Conservation (phyloP, 2,113 vertebrate genomes). For the Nannobrachium achirus region DNA sequence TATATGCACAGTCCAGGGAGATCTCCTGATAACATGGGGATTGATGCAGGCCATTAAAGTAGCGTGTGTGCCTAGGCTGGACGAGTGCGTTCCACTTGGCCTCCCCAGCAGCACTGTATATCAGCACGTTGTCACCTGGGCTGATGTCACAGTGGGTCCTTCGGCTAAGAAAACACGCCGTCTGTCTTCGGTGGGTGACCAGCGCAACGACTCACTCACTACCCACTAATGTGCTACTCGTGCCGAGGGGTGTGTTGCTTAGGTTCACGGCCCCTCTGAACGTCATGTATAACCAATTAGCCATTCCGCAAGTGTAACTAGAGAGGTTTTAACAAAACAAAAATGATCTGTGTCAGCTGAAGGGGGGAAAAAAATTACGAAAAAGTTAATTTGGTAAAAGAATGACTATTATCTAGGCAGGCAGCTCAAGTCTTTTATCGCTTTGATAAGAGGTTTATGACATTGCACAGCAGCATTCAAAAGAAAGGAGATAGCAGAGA, state of each 20-base stretch:
- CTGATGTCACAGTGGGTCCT: constrained; percentile 69
- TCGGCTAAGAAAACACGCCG: constrained; percentile 64
- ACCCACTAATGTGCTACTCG: constrained; percentile 52
- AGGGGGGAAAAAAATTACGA: constrained; percentile 11
- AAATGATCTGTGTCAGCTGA: constrained; percentile 25
- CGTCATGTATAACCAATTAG: constrained; percentile 44
- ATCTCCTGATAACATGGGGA: constrained; percentile 72
- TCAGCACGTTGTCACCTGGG: constrained; percentile 71
- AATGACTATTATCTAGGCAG: constrained; percentile 5
- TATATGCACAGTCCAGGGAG: constrained; percentile 27
- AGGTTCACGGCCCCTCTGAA: constrained; percentile 36
- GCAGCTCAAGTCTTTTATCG: constrained; percentile 13
- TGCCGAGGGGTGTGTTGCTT: constrained; percentile 29
- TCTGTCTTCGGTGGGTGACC: constrained; percentile 43
- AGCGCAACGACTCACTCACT: constrained; percentile 45
- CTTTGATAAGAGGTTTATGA: constrained; percentile 4
- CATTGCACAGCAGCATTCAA: constrained; percentile 33
- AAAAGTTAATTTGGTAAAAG: constrained; percentile 1
- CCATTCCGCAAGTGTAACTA: constrained; percentile 35
- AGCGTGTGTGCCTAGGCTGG: constrained; percentile 33
- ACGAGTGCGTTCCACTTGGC: constrained; percentile 53
- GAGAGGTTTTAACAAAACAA: constrained; percentile 45
- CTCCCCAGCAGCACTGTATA: constrained; percentile 58
- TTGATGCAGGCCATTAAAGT: constrained; percentile 67
- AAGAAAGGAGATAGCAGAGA: not conserved